Evolutionary conservation across 2,797 vertebrate species (phyloP).

Genomic region (Enteromius radiatus): DNA sequence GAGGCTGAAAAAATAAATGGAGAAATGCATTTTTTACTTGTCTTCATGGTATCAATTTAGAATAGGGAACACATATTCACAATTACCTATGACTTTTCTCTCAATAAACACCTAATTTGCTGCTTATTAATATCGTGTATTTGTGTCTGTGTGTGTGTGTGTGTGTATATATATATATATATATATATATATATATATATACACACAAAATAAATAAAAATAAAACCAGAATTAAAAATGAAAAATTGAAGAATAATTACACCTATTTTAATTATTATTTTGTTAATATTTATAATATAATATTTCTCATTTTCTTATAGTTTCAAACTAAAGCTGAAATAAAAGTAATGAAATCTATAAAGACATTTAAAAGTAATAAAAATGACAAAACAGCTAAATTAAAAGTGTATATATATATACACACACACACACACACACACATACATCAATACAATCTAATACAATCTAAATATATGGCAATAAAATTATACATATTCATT

Average conservation of each 20-base stretch:
- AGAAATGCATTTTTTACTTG: conserved; percentile 44
- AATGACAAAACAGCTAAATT: neutral
- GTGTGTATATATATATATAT: too few relatives aligned
- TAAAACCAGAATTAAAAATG: too few relatives aligned
- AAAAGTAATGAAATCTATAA: neutral
- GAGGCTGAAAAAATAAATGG: conserved; percentile 56
- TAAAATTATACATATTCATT: neutral
- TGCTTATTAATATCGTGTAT: too few relatives aligned
- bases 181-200: too few relatives aligned
- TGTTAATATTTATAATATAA: neutral
- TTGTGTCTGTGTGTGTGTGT: too few relatives aligned
- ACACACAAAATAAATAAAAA: too few relatives aligned
- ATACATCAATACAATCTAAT: neutral
- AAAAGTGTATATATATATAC: neutral
- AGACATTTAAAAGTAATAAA: neutral
- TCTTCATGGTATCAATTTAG: too few relatives aligned
- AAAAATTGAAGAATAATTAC: neutral
- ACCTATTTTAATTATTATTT: too few relatives aligned
- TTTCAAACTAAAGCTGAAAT: neutral
- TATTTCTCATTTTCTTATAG: neutral
- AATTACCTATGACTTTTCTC: too few relatives aligned
- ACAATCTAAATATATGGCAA: neutral
- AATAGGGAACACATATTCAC: too few relatives aligned
- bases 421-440: neutral
- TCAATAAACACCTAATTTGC: too few relatives aligned